Evolutionary conservation across 1,140 invertebrate genomes (phyloP), one percentile per base, ranked within the genome.

Genomic region (Formica selysi): DNA sequence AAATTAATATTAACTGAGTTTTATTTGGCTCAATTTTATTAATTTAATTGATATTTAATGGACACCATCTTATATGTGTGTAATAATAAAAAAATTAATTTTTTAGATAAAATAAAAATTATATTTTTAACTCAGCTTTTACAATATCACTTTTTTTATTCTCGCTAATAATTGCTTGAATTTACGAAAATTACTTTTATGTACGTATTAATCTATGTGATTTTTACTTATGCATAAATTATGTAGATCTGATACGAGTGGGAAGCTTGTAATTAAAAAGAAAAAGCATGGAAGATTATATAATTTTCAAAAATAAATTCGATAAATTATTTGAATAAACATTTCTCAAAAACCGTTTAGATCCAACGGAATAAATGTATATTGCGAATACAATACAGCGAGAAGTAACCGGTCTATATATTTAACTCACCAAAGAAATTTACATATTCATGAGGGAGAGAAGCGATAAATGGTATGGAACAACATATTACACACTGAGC

Each of bases 361-460:
- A 22, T 7, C 3, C 29, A 36, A n/a, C 38, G n/a, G 8, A 8
- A 57, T 57, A 54, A 61, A 29, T 29, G 16, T 38, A 54, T 13
- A 61, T 73, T 7, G 38, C 13, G n/a, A 68, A 44, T 26, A 5
- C 16, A n/a, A 19, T 51, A 11, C 6, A n/a, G 22, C 19, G 29
- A 59, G 41, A 59, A 71, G 3, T 70, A 44, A 41, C 48, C 7
- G 61, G 32, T 48, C n/a, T 32, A n/a, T 32, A 13, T 26, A 38
- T 11, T 44, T n/a, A 29, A 41, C 36, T 73, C 19, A 3, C 19
- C 0, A 38, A 19, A 44, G 22, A 16, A 4, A 51, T 83, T 83
- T 83, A 36, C 68, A 83, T 73, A 83, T 81, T 71, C 22, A 48
- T 83, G 11, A 44, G 16, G 7, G 6, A 19, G 6, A 59, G 68